Evolutionary conservation across 1,140 invertebrate species (phyloP).

Genomic region (Pentalonia nigronervosa): DNA sequence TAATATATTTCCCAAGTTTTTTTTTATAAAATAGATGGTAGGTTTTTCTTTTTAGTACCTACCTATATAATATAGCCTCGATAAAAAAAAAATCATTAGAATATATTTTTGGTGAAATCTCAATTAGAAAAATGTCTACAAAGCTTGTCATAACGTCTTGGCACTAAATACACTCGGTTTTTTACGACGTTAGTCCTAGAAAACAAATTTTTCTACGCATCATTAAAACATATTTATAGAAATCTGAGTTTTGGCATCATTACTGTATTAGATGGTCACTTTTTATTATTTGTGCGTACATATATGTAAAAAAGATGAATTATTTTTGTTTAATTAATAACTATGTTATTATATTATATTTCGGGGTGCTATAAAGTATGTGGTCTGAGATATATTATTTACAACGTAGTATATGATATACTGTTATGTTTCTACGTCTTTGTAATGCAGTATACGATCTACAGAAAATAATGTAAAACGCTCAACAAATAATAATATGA

Average conservation of each 20-base stretch:
- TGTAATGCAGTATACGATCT: background rate
- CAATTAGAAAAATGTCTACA: background rate
- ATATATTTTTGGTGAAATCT: background rate
- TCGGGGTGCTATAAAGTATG: no score
- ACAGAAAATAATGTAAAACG: background rate
- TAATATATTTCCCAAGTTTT: background rate
- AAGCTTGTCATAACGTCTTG: background rate
- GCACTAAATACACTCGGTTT: background rate
- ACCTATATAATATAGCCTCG: background rate
- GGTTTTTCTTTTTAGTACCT: background rate
- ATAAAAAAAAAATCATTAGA: background rate
- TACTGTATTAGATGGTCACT: background rate
- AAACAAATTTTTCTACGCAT: background rate
- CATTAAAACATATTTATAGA: no score
- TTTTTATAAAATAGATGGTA: background rate
- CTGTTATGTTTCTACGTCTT: no score
- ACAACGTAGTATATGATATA: no score
- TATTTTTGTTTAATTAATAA: no score
- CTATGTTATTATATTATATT: no score
- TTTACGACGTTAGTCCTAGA: background rate
- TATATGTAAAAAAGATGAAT: background rate
- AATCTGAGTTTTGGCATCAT: background rate
- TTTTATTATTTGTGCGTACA: background rate
- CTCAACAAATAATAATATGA: background rate
- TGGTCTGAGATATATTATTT: no score